Conservation (phyloP, 2,113 vertebrate species). For the Clupea harengus region DNA sequence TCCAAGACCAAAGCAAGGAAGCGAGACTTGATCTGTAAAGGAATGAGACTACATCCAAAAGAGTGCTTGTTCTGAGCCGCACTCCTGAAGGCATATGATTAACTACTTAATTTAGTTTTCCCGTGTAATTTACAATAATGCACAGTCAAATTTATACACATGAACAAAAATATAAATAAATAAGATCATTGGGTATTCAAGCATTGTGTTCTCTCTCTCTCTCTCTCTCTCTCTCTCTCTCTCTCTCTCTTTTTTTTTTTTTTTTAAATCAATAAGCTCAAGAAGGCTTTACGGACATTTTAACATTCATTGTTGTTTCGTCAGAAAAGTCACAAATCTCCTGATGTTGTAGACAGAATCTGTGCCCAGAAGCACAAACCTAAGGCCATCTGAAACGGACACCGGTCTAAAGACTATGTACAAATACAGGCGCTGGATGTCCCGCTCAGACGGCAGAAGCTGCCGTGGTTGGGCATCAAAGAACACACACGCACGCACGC, state of each 20-base stretch:
- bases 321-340: slow-evolving; percentile 14
- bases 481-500: background rate
- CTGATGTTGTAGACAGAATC: slow-evolving; percentile 8
- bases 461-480: background rate
- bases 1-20: background rate
- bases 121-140: background rate
- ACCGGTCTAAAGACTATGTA: background rate
- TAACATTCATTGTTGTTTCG: background rate
- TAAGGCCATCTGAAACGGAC: background rate
- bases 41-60: background rate
- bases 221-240: background rate
- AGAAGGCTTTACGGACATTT: background rate
- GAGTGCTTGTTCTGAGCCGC: background rate
- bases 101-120: background rate
- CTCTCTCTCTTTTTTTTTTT: background rate
- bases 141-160: background rate
- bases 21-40: background rate
- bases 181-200: slow-evolving; percentile 3
- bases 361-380: background rate
- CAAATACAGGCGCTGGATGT: background rate
- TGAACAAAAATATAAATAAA: slow-evolving; percentile 7
- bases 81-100: background rate
- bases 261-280: background rate
- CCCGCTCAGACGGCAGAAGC: background rate
- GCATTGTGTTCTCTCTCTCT: background rate